Base-by-base conservation (phyloP, 2,888 invertebrate species). In the Schizaphis graminum region DNA sequence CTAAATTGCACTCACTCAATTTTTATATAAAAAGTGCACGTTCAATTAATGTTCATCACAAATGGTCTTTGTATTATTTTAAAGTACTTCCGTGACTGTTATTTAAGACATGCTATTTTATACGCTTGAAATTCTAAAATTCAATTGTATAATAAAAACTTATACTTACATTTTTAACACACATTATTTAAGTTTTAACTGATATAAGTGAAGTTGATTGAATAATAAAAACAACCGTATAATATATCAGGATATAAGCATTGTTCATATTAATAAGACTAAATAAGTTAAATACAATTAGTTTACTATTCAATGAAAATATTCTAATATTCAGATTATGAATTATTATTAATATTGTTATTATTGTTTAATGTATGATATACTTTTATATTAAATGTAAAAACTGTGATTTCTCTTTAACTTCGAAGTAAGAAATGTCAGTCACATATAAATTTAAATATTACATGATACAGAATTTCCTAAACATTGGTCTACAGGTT, bases 1-100 rank as follows among this genome's bases (percentile, higher is more conserved):
- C 53, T 91, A 56, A 91, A 91, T 91, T 91, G 49, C 35, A 77
- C 91, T 77, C 91, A 53, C 35, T 77, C 26, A n/a, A 53, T 53
- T 77, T 53, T 77, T 77, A n/a, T 26, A 77, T 53, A n/a, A 77
- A 91, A 91, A 49, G 35, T 77, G 24, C 24, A 56, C 57, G 89
- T 57, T 53, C 41, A 88, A 53, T 91, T 91, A 56, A 61, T 16
- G 61, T 41, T n/a, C 49, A n/a, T 67, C 26, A 16, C 11, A 77
- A 90, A 90, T 90, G 5, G 49, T 7, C n/a, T 67, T 67, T 77
- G 49, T 49, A 67, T 44, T 61, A 61, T 89, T 44, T 57, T 89
- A 24, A 88, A 88, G 35, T 35, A 53, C 21, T 88, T 88, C 35
- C n/a, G 53, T 88, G n/a, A 88, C 88, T 61, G 24, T 90, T 61